These are phyloP conservation scores for Spinus olivaceus DNA, from an alignment of 2,797 vertebrate genomes.

Conservation along the genomic window DNA sequence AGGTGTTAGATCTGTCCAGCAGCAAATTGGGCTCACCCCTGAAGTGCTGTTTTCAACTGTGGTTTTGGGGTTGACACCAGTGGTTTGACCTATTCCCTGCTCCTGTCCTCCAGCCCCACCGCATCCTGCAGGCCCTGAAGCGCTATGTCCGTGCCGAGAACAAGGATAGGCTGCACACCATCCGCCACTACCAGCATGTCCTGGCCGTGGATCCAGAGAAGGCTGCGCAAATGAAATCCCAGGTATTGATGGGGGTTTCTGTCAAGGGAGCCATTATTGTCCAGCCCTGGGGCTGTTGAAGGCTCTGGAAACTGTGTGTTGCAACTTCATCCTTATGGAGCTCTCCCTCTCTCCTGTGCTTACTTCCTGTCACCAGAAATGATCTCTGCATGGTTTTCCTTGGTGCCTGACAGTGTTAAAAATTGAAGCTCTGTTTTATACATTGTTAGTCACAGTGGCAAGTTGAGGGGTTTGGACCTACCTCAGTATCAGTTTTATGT, in stretches of 20 bases:
- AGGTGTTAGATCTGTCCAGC: neutral
- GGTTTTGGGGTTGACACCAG: neutral
- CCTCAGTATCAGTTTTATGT: neutral
- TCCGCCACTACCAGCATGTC: conserved; percentile 96
- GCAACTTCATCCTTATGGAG: neutral
- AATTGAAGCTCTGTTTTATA: neutral
- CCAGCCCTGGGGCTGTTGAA: neutral
- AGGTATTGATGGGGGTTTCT: conserved; percentile 71
- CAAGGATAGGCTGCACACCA: conserved; percentile 95
- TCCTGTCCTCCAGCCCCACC: conserved; percentile 82
- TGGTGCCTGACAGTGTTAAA: neutral
- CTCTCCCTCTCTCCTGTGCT: neutral
- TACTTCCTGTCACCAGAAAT: neutral
- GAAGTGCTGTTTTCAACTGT: neutral
- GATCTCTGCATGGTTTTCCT: neutral
- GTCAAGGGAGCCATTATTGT: neutral
- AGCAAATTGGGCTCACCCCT: neutral
- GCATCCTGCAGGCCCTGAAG: conserved; percentile 91
- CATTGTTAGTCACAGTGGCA: neutral
- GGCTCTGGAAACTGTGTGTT: neutral
- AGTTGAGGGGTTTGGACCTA: neutral
- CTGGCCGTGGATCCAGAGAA: conserved; percentile 96
- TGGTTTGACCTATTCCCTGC: neutral
- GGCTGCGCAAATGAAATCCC: conserved; percentile 97
- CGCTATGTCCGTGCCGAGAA: conserved; percentile 93